Percentiles rank a stretch among this genome's conserved stretches.
These are phyloP conservation scores for Dioctria rufipes DNA, from an alignment of 2,888 invertebrate genomes.

Conservation along the genomic window DNA sequence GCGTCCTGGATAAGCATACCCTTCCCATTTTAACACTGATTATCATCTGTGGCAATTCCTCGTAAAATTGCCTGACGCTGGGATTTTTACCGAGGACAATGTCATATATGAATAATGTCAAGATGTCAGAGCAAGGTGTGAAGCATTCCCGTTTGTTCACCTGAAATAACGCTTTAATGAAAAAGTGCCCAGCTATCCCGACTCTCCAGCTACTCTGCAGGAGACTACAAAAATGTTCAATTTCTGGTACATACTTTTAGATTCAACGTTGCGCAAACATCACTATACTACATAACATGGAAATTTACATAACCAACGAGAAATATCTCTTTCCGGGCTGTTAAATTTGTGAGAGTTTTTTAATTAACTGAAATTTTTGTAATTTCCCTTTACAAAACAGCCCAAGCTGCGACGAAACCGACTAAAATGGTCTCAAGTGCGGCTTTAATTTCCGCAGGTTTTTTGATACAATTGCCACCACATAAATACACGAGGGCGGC, in stretches of 20 bases:
- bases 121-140: slow-evolving; percentile 49
- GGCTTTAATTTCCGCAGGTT: slow-evolving; percentile 52
- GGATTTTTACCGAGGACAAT: slow-evolving; percentile 25
- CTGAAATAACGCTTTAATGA: slow-evolving; percentile 20
- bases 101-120: slow-evolving; percentile 50
- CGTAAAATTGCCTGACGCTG: slow-evolving; percentile 28
- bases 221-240: slow-evolving; percentile 25
- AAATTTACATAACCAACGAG: slow-evolving; percentile 39
- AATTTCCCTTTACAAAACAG: slow-evolving; percentile 34
- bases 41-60: slow-evolving; percentile 8
- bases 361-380: slow-evolving; percentile 53
- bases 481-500: neutral
- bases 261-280: slow-evolving; percentile 19
- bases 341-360: slow-evolving; percentile 41
- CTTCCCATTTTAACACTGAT: slow-evolving; percentile 26
- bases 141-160: slow-evolving; percentile 32
- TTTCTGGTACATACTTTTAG: slow-evolving; percentile 38
- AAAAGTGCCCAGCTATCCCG: slow-evolving; percentile 19
- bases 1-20: slow-evolving; percentile 20
- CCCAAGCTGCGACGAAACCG: slow-evolving; percentile 9
- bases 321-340: slow-evolving; percentile 39
- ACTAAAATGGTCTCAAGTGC: slow-evolving; percentile 17
- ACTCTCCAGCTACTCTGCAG: slow-evolving; percentile 4
- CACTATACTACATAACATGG: slow-evolving; percentile 6
- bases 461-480: neutral